These are phyloP conservation scores for Coelopa pilipes DNA, from an alignment of 2,888 invertebrate genomes.

Conservation along the genomic window DNA sequence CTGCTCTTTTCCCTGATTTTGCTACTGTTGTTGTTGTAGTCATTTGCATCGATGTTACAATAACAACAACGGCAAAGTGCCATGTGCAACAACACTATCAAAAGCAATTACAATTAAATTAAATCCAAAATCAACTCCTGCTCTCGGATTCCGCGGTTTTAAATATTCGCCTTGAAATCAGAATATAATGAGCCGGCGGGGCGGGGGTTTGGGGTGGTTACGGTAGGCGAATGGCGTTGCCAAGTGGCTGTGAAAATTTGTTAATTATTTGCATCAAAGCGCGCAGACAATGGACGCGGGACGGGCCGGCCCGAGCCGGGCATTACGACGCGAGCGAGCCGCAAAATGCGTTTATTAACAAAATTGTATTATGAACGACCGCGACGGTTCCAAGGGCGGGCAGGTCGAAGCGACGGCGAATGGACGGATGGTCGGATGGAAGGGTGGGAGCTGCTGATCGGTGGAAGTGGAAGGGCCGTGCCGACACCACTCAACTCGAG, in stretches of 20 bases:
- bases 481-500: background rate
- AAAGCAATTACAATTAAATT: slow-evolving; percentile 6
- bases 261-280: slow-evolving; percentile 34
- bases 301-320: too few species aligned
- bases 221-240: background rate
- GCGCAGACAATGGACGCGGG: background rate
- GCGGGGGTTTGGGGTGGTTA: too few species aligned
- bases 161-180: background rate
- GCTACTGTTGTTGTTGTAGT: too few species aligned
- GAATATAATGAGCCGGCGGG: background rate
- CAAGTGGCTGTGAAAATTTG: slow-evolving; percentile 18
- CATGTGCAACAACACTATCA: slow-evolving; percentile 2
- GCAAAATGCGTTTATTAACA: slow-evolving; percentile 24
- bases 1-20: too few species aligned
- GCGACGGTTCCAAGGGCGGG: background rate
- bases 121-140: background rate
- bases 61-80: background rate
- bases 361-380: slow-evolving; percentile 22
- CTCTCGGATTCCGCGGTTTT: too few species aligned
- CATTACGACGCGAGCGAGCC: slow-evolving; percentile 6
- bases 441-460: background rate
- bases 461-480: background rate
- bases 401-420: background rate
- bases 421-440: background rate
- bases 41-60: too few species aligned